Base-by-base conservation (phyloP, 1,140 invertebrate species). In the Zophobas atratus region DNA sequence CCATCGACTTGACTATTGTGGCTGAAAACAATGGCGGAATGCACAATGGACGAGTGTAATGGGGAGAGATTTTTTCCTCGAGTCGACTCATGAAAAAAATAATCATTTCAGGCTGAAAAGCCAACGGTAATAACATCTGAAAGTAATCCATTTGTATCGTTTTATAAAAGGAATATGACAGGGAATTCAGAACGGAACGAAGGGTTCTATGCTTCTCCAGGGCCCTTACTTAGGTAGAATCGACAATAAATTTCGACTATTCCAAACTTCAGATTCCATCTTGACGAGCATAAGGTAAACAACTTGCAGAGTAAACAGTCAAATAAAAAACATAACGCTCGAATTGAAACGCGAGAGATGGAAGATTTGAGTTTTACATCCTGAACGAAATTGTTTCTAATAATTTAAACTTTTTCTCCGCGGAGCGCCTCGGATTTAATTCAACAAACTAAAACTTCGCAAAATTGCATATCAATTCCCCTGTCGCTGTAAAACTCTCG, bases 131-230 rank as follows among this genome's bases (percentile, higher is more conserved):
- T 39, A 60, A 39, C 38, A 60, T 60, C 35, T 60, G 56, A 60
- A 60, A 60, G 56, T 60, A 60, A 60, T 60, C 56, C 56, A 60
- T 60, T 60, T 60, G 56, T 60, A 60, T 3, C 56, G 56, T 60
- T 60, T 60, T 60, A 60, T 60, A 56, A 60, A 57, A 32, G 55
- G 34, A 57, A 57, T 57, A 57, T 57, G 55, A 57, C 55, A 35
- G 3, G 6, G 56, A 60, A 60, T 60, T 60, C 8, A 8, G 36
- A 60, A 60, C 38, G 56, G 56, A 35, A 57, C 20, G 56, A 6
- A 35, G 20, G 32, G 20, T 36, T 8, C 5, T 35, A 20, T 20
- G 20, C 20, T 20, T 20, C 56, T 57, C 34, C 56, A 46, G 8
- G 8, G 43, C 8, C 43, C 43, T 46, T 8, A 46, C 43, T 46